A percentile compares a stretch with the other conserved stretches of the same genome.
phyloP scores from a whole-genome alignment of 2,888 invertebrate genomes.

The Xiphydria camelus region DNA sequence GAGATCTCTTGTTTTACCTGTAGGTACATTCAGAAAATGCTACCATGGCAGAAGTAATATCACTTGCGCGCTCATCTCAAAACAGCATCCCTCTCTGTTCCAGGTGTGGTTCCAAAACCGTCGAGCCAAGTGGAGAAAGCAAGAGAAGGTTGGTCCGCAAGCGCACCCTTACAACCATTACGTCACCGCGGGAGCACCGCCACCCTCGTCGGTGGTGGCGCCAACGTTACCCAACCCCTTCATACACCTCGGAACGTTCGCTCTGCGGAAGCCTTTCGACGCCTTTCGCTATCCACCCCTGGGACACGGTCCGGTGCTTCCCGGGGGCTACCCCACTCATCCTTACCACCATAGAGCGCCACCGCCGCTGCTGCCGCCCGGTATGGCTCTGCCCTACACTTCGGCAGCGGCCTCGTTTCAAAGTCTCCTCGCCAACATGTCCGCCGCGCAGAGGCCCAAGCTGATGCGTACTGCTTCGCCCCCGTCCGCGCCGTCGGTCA shows the following conservation, averaged over 20 bases:
- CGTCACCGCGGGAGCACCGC: constrained; percentile 67
- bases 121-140: constrained; percentile 90
- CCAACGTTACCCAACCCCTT: constrained; percentile 83
- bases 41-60: too few relatives aligned
- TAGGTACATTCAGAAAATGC: too few relatives aligned
- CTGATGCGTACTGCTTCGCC: constrained; percentile 51
- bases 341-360: constrained; percentile 66
- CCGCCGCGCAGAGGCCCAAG: constrained; percentile 66
- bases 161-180: constrained; percentile 90
- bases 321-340: constrained; percentile 65
- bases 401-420: constrained; percentile 75
- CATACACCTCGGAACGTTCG: constrained; percentile 72
- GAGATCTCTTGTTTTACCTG: too few relatives aligned
- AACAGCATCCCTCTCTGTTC: constrained; percentile 53
- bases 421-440: constrained; percentile 79
- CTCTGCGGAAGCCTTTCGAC: constrained; percentile 70
- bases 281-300: constrained; percentile 72
- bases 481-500: constrained; percentile 47
- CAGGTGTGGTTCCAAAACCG: constrained; percentile 96
- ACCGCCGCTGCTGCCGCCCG: constrained; percentile 66
- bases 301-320: constrained; percentile 60
- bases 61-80: background rate
- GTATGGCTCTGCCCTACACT: constrained; percentile 48
- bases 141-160: constrained; percentile 89
- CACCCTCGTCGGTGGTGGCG: constrained; percentile 70